Conservation (phyloP, 2,113 vertebrate species). For the Myotis davidii region DNA sequence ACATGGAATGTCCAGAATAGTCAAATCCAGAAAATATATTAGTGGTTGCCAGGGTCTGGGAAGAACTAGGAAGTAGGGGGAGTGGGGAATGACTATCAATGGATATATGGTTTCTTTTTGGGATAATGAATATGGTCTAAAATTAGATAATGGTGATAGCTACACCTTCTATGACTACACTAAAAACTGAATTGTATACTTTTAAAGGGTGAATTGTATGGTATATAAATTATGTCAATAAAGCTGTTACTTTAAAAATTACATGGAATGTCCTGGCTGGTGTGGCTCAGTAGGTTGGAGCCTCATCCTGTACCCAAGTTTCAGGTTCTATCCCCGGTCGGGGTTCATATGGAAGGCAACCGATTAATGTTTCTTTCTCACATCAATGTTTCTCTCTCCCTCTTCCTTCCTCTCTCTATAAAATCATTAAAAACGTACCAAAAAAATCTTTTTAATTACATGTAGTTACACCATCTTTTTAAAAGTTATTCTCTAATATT, state of each 20-base stretch:
- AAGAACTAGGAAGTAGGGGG: background rate
- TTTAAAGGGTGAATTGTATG: background rate
- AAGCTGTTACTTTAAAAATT: constrained; percentile 13
- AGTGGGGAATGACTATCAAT: background rate
- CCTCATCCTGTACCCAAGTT: background rate
- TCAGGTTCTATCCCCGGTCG: background rate
- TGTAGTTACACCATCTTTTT: background rate
- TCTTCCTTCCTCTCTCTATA: background rate
- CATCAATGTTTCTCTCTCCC: background rate
- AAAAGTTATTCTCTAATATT: background rate
- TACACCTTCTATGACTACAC: background rate
- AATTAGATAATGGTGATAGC: background rate
- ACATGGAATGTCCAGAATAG: background rate
- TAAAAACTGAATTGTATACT: constrained; percentile 8
- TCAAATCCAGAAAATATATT: background rate
- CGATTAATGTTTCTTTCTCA: background rate
- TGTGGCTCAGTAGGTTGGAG: background rate
- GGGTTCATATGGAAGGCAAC: background rate
- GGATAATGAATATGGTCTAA: background rate
- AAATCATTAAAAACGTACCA: no score
- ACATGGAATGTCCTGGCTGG: background rate
- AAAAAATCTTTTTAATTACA: background rate
- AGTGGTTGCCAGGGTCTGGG: background rate
- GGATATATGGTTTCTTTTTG: background rate
- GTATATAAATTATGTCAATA: background rate